A percentile compares a stretch with the other conserved stretches of the same genome.
These are phyloP conservation scores for Echinarachnius parma DNA, from an alignment of 53 echinoderm and acorn worm genomes.

Conservation along the genomic window DNA sequence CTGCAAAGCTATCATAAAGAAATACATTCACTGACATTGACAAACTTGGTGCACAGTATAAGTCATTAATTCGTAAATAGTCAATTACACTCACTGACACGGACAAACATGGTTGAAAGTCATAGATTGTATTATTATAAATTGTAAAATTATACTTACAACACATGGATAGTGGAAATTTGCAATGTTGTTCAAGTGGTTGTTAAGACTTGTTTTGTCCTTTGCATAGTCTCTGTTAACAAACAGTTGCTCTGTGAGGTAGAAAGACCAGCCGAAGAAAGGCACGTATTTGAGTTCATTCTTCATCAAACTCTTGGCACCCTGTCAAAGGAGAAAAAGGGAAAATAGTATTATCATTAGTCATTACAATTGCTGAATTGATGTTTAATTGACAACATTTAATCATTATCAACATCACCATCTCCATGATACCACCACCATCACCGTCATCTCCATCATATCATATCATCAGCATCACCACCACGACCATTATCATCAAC, in stretches of 20 bases:
- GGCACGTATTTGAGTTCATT: slow-evolving; percentile 94
- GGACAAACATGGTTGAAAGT: background rate
- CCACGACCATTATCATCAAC: no score
- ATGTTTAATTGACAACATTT: no score
- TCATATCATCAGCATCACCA: no score
- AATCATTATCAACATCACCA: no score
- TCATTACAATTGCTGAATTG: no score
- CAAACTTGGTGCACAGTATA: background rate
- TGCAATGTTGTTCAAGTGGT: slow-evolving; percentile 14
- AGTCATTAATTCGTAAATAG: background rate
- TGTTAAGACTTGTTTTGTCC: slow-evolving; percentile 57
- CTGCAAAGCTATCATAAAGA: no score
- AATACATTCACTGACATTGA: no score
- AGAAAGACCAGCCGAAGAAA: slow-evolving; percentile 84
- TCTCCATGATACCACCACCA: no score
- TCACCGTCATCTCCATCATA: no score
- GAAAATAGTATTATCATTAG: no score
- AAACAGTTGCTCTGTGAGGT: slow-evolving; percentile 89
- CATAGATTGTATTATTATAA: no score
- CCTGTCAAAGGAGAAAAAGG: no score
- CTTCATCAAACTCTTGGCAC: slow-evolving; percentile 93
- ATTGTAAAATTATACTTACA: slow-evolving; percentile 16
- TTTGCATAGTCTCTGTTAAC: slow-evolving; percentile 72
- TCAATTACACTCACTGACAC: background rate
- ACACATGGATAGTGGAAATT: slow-evolving; percentile 40